These are phyloP conservation scores for Zootoca vivipara DNA, from an alignment of 2,113 vertebrate species.

Conservation along the genomic window DNA sequence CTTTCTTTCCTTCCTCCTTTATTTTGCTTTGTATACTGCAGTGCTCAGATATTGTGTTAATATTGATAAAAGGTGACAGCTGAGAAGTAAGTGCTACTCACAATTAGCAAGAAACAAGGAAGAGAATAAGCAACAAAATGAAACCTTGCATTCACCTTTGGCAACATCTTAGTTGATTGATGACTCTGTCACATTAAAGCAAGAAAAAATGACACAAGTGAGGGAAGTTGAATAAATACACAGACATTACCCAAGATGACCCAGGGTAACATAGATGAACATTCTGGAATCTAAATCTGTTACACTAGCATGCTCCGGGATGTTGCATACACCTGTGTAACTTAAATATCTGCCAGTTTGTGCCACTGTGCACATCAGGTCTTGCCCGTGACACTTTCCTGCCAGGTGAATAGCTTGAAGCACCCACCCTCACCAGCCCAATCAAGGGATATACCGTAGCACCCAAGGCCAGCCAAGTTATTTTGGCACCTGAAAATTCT, in stretches of 20 bases:
- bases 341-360: not conserved
- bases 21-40: conserved; percentile 55
- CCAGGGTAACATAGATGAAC: not conserved
- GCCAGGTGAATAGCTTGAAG: no score
- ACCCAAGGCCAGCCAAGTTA: no score
- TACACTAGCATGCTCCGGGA: not conserved
- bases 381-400: no score
- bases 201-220: not conserved
- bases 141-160: not conserved
- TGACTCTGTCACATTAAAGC: not conserved
- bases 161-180: not conserved
- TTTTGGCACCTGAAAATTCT: no score
- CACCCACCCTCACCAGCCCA: no score
- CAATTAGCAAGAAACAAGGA: not conserved
- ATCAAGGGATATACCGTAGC: no score
- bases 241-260: not conserved
- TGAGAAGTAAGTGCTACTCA: not conserved
- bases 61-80: not conserved
- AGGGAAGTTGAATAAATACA: not conserved
- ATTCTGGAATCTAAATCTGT: not conserved
- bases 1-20: conserved; percentile 38
- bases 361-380: not conserved
- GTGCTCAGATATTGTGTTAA: not conserved
- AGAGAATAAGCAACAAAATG: not conserved
- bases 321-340: not conserved